These are phyloP conservation scores for cat (Felis catus) DNA, from an alignment of 2,113 vertebrate species.

Conservation along the genomic window F.catus_Fca126_mat1.0 CM031419.1:156305501-156306000, in stretches of 20 bases:
- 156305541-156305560: slow-evolving; percentile 45
- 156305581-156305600: slow-evolving; percentile 33
- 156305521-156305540: slow-evolving; percentile 47
- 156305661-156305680: slow-evolving; percentile 66
- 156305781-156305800: slow-evolving; percentile 16
- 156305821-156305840: slow-evolving; percentile 48
- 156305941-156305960: background rate
- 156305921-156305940: slow-evolving; percentile 22
- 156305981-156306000: background rate
- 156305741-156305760: background rate
- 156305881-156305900: background rate
- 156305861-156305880: background rate
- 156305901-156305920: background rate
- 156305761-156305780: slow-evolving; percentile 39
- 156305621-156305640: slow-evolving; percentile 46
- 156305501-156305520: slow-evolving; percentile 30
- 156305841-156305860: background rate
- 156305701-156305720: slow-evolving; percentile 42
- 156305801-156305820: background rate
- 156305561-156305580: slow-evolving; percentile 61
- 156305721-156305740: background rate
- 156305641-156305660: slow-evolving; percentile 51
- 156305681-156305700: slow-evolving; percentile 45
- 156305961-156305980: slow-evolving; percentile 35
- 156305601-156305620: slow-evolving; percentile 54